Evolutionary conservation across 2,113 vertebrate species (phyloP), one percentile per base, ranked within the genome.

Genomic region (Tetrao urogallus): DNA sequence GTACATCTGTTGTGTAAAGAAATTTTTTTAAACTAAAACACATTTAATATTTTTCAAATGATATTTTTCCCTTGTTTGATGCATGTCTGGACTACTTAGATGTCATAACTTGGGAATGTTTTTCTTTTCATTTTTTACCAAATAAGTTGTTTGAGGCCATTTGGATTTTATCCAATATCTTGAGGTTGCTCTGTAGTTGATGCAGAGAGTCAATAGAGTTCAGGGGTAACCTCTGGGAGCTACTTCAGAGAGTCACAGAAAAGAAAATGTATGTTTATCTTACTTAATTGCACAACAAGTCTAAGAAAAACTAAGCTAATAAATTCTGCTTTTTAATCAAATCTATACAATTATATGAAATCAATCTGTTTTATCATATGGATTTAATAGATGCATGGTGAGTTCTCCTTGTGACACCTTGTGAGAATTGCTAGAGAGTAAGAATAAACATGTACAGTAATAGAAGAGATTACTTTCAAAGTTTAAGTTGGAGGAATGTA

Each of bases 121-220:
- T 66, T 19, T 63, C 50, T 71, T 52, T 18, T 47, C 13, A 61
- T 74, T 30, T 72, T 83, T 63, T 50, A 70, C 36, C 30, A 57
- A 32, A 18, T 30, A 56, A 67, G 22, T 86, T 81, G 17, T 71
- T 13, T 38, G 42, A 67, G 34, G 25, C 7, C 10, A 9, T 43
- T 72, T 75, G 34, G 54, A 28, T 72, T 8, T 73, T 69, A 20
- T 3, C 7, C 14, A 57, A 3, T 52, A 5, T 82, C 48, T 79
- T 82, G 16, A 14, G 12, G 14, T 65, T 69, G 5, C 0, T 1
- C 52, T 67, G 32, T 64, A 20, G 17, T 45, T 82, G 38, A 34
- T 38, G 7, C 0, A 57, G 14, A 22, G 15, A 28, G 4, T 47
- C 38, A 73, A 0, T 67, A 16, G 57, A 93, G 28, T 45, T 1